A percentile compares a stretch with the other conserved stretches of the same genome.
These are phyloP conservation scores for Gila robusta DNA, from an alignment of 2,797 vertebrate species.

Conservation along the genomic window DNA sequence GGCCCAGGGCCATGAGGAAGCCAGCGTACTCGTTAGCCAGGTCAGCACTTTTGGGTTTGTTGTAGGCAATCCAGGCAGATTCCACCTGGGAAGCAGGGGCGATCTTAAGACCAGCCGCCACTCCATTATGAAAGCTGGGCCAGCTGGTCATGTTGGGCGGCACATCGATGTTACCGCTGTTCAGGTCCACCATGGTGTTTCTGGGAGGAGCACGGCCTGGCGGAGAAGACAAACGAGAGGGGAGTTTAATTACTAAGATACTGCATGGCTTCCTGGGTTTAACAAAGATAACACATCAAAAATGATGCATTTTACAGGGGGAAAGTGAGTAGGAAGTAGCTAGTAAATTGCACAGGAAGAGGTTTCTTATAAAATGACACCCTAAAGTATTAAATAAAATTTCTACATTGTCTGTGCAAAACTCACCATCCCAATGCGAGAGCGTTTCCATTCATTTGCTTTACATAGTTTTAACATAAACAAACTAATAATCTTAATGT, in stretches of 20 bases:
- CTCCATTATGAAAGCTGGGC: constrained; percentile 98
- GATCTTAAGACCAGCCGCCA: constrained; percentile 95
- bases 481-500: too few relatives aligned
- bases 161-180: constrained; percentile 96
- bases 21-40: constrained; percentile 97
- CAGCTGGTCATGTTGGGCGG: constrained; percentile 98
- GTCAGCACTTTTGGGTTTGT: constrained; percentile 95
- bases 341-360: constrained; percentile 32
- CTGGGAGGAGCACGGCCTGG: constrained; percentile 93
- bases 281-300: background rate
- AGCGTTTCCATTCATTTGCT: too few relatives aligned
- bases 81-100: constrained; percentile 96
- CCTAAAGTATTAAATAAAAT: too few relatives aligned
- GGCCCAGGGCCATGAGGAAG: constrained; percentile 96
- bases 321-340: background rate
- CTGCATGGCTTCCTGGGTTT: background rate
- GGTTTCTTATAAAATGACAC: background rate
- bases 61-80: constrained; percentile 98
- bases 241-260: background rate
- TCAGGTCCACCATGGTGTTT: constrained; percentile 95
- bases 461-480: too few relatives aligned
- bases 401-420: too few relatives aligned
- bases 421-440: too few relatives aligned
- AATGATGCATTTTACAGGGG: background rate
- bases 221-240: constrained; percentile 57